Evolutionary conservation across 2,797 vertebrate genomes (phyloP).

Genomic region (Muscicapa striata): DNA sequence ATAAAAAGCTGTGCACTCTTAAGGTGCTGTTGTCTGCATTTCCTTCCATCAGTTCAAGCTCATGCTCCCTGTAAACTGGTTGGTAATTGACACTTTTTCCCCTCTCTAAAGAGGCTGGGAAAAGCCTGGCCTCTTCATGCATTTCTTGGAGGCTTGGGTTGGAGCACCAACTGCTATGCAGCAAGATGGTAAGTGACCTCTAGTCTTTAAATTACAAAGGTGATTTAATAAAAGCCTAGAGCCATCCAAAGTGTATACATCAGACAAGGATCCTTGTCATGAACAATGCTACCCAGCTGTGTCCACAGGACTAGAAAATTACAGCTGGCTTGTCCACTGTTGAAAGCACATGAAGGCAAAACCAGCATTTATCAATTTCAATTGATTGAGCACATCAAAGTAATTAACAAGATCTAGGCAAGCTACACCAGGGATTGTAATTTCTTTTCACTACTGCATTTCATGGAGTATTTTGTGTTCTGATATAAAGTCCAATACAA

Average conservation of each 20-base stretch:
- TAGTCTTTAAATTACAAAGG: not conserved
- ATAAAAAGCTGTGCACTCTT: not conserved
- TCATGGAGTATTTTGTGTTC: not conserved
- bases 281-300: not conserved
- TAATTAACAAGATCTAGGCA: not conserved
- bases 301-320: not conserved
- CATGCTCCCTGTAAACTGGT: not conserved
- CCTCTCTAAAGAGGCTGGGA: not conserved
- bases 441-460: not conserved
- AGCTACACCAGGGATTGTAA: not conserved
- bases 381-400: not conserved
- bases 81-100: not conserved
- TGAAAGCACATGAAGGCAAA: not conserved
- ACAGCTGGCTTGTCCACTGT: not conserved
- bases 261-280: not conserved
- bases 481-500: not conserved
- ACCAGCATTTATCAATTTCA: not conserved
- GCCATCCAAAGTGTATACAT: not conserved
- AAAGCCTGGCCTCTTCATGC: not conserved
- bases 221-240: not conserved
- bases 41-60: not conserved
- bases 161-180: not conserved
- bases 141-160: not conserved
- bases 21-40: not conserved
- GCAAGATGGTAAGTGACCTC: not conserved